Base-by-base conservation (phyloP, 2,888 invertebrate species). In the Lasioglossum lativentre region DNA sequence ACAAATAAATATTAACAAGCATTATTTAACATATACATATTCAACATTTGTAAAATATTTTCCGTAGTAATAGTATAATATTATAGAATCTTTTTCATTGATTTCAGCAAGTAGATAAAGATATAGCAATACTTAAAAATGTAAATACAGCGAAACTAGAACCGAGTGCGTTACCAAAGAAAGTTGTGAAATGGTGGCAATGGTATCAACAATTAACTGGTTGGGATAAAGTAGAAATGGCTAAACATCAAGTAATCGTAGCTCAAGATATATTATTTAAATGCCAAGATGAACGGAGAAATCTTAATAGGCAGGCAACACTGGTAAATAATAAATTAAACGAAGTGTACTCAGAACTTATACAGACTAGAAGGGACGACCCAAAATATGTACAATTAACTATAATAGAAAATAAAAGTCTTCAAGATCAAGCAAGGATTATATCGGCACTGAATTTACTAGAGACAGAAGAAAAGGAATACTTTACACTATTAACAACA, bases 151-250 rank as follows among this genome's bases (percentile, higher is more conserved):
- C 91, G 0, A 70, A 68, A 23, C 75, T 94, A 14, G 85, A 92
- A 77, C 87, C 91, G 14, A 86, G 89, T 59, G 93, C 93, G 14
- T 85, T 95, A 73, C 94, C 95, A 73, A 88, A 86, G 40, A 90
- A 86, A 63, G 80, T 95, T 23, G 82, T 93, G 2, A 90, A 91
- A 80, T 93, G 93, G 92, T 94, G 93, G 94, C 91, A 92, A 76
- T 95, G 95, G 95, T 95, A 95, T 83, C 93, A 94, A 77, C 90
- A 94, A 76, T 83, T 95, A 63, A 93, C 93, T 12, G 95, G 95
- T 5, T 63, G 95, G 14, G 93, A 95, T 82, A 89, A 88, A 16
- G 92, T 95, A 4, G 95, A 95, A 85, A 5, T 90, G 4, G 90
- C 94, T 2, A 94, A 93, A 74, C 90, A 90, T 10, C 92, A 91